Evolutionary conservation across 2,888 invertebrate genomes (phyloP), one percentile per base, ranked within the genome.

Genomic region (Adineta ricciae): DNA sequence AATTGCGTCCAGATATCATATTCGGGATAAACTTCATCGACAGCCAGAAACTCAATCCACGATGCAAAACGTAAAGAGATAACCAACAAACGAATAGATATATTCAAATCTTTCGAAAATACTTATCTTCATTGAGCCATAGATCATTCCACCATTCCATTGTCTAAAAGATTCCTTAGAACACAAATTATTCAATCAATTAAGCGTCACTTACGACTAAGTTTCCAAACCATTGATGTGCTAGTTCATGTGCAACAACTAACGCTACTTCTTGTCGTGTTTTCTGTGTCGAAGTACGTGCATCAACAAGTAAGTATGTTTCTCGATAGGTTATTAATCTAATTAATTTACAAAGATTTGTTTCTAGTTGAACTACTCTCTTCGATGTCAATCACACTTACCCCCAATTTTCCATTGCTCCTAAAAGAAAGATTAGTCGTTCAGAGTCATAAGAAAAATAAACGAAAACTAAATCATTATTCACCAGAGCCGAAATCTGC

Each of bases 321-420:
- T 97, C 97, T 86, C 97, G 93, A 89, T 95, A 96, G 32, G 95
- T 96, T 52, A 96, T 94, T 38, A 96, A 91, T 9, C 97, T 83
- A 64, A 46, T 32, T 41, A 82, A 82, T 5, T 82, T 32, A 50
- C 84, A 84, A 73, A 4, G n/a, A n/a, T n/a, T n/a, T 50, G 73
- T 49, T 84, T 73, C 9, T 14, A 46, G 4, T 36, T 7, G 2
- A 73, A 36, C n/a, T 36, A 5, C 11, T 64, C 9, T 11, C 8
- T 64, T 64, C 46, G 46, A 14, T 9, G 24, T 64, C n/a, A n/a
- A n/a, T n/a, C n/a, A n/a, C n/a, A 9, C 11, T 9, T 64, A 50
- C 49, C 97, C 97, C 97, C 97, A 98, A 91, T 97, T 97, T 91
- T 97, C 97, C 97, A 97, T 97, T 86, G 97, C 97, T 87, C 95